Evolutionary conservation across 2,113 vertebrate genomes (phyloP), one percentile per base, ranked within the genome.

Genomic region (Gadus chalcogrammus): DNA sequence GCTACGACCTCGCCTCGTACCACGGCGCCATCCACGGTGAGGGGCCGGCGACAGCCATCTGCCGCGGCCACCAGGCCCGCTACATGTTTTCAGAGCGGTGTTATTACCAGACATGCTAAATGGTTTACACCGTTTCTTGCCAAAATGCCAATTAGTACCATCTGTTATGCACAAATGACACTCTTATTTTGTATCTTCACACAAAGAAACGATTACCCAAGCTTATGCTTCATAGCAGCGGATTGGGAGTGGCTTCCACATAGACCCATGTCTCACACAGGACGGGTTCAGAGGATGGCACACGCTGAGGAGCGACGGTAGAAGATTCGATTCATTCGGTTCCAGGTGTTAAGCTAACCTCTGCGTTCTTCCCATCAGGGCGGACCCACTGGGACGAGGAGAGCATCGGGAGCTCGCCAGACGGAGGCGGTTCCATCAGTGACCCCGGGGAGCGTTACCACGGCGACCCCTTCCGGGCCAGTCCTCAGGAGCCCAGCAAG

Each of bases 341-440:
- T 9, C 42, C 7, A 13, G 73, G 65, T 56, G 72, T 6, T 78
- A 75, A 72, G 67, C 5, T 79, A 55, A 15, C 53, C 56, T 56
- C 56, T 83, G 5, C 61, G 62, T 76, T 70, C 82, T 66, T 67
- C 78, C 82, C 85, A 69, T 87, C 24, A 99, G 97, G 94, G 66
- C 92, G 96, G 88, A 93, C 93, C 80, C 96, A 98, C 74, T 99
- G 97, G 97, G 97, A 99, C 72, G 97, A 99, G 92, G 97, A 99
- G 65, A 99, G 97, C 61, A 94, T 94, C 0, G 96, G 99, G 82
- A 99, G 97, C 83, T 99, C 97, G 18, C 96, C 97, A 4, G 97
- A 99, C 5, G 96, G 97, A 56, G 88, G 87, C 0, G 88, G 89
- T 60, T 99, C 97, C 60, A 95, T 95, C 69, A 98, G 96, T 1